Evolutionary conservation across 2,888 invertebrate genomes (phyloP).

Genomic region (Trachelus troglodyta): DNA sequence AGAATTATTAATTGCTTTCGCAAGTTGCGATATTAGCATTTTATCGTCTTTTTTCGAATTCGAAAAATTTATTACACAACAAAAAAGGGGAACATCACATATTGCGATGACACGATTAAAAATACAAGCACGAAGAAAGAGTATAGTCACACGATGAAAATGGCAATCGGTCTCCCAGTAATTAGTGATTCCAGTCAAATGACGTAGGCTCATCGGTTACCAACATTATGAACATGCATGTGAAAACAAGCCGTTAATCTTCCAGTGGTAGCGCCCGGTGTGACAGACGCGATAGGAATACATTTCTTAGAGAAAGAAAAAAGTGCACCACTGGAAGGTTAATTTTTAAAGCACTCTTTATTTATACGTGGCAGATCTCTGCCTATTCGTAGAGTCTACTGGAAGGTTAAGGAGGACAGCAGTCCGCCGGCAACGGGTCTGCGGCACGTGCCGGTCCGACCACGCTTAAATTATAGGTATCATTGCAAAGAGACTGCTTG

Average conservation of each 20-base stretch:
- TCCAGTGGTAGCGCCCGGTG: not conserved
- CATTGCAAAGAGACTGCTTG: not conserved
- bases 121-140: not conserved
- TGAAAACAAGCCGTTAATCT: not conserved
- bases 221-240: not conserved
- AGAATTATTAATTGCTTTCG: not conserved
- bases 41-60: not conserved
- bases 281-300: not conserved
- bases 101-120: not conserved
- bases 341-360: not conserved
- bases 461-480: not conserved
- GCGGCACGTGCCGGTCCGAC: not conserved
- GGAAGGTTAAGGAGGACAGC: not conserved
- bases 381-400: not conserved
- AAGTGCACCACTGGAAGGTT: not conserved
- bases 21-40: not conserved
- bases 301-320: not conserved
- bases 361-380: not conserved
- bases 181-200: not conserved
- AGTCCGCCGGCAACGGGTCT: not conserved
- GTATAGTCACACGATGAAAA: not conserved
- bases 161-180: not conserved
- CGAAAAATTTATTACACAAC: not conserved
- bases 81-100: not conserved
- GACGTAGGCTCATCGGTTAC: too few species aligned